Percentiles rank a stretch among this genome's conserved stretches.
phyloP scores from a whole-genome alignment of 2,888 invertebrate species.

The Ptilodon capucinus region DNA sequence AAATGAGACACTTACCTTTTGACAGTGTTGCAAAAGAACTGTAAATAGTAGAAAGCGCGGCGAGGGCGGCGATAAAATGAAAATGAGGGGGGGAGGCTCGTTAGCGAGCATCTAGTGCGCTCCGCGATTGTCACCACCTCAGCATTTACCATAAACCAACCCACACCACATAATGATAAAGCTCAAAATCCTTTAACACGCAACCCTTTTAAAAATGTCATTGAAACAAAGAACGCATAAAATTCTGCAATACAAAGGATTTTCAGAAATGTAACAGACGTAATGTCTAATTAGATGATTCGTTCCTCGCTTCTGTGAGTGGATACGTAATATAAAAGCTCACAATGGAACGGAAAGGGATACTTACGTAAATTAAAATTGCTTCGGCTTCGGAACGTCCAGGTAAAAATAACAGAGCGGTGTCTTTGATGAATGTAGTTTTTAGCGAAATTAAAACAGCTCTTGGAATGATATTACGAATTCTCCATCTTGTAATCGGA shows the following conservation, averaged over 20 bases:
- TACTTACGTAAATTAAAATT: conserved; percentile 13
- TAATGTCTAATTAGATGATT: conserved; percentile 77
- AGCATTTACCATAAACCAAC: conserved; percentile 49
- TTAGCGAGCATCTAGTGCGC: conserved; percentile 66
- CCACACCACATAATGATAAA: conserved; percentile 25
- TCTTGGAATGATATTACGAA: neutral
- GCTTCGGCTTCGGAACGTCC: neutral
- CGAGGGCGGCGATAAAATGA: conserved; percentile 67
- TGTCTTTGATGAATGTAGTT: neutral
- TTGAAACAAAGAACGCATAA: conserved; percentile 73
- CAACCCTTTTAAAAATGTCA: conserved; percentile 52
- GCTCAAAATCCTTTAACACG: conserved; percentile 31
- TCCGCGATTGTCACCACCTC: conserved; percentile 70
- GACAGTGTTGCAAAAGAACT: conserved; percentile 57
- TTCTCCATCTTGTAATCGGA: neutral
- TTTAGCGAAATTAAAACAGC: neutral
- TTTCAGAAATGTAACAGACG: conserved; percentile 74
- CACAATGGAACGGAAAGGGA: conserved; percentile 13
- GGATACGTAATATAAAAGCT: conserved; percentile 27
- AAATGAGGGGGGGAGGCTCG: conserved; percentile 70
- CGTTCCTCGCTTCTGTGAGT: conserved; percentile 49
- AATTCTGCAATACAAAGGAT: conserved; percentile 76
- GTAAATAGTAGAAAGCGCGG: conserved; percentile 51
- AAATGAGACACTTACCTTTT: conserved; percentile 55
- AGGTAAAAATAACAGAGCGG: neutral